These are phyloP conservation scores for Rhinogobius similis DNA, from an alignment of 2,113 vertebrate species.

Conservation along the genomic window DNA sequence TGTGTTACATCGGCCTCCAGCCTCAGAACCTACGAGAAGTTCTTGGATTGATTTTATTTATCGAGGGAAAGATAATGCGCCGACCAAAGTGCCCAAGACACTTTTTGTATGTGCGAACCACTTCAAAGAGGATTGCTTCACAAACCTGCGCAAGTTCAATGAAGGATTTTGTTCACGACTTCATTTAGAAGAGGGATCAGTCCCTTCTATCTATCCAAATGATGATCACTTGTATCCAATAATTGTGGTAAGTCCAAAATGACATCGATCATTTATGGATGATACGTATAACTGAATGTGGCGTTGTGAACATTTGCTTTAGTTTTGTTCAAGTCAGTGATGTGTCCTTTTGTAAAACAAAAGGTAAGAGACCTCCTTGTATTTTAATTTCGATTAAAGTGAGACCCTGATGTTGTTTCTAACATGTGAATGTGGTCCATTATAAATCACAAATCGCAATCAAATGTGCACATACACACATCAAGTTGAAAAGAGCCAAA, in stretches of 20 bases:
- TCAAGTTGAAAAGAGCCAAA: too few relatives aligned
- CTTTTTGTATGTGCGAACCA: background rate
- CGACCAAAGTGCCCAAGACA: background rate
- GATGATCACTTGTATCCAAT: background rate
- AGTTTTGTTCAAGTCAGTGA: too few relatives aligned
- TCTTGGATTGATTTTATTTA: background rate
- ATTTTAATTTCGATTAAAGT: too few relatives aligned
- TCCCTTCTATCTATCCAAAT: background rate
- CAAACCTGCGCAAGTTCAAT: background rate
- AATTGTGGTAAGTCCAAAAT: background rate
- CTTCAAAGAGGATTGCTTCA: background rate
- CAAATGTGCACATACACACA: too few relatives aligned
- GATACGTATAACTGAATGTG: too few relatives aligned
- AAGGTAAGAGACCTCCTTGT: too few relatives aligned
- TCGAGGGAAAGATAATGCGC: background rate
- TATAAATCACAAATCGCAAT: too few relatives aligned
- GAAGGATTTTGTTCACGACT: background rate
- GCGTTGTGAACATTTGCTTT: too few relatives aligned
- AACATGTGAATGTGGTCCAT: too few relatives aligned
- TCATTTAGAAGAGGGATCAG: background rate
- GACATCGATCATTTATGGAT: background rate
- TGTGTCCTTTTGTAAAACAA: too few relatives aligned
- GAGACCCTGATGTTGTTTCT: too few relatives aligned
- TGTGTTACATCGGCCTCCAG: background rate
- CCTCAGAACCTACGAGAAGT: background rate